A percentile compares a stretch with the other conserved stretches of the same genome.
Evolutionary conservation across 2,888 invertebrate species (phyloP).

Genomic region (Andrena haemorrhoa): DNA sequence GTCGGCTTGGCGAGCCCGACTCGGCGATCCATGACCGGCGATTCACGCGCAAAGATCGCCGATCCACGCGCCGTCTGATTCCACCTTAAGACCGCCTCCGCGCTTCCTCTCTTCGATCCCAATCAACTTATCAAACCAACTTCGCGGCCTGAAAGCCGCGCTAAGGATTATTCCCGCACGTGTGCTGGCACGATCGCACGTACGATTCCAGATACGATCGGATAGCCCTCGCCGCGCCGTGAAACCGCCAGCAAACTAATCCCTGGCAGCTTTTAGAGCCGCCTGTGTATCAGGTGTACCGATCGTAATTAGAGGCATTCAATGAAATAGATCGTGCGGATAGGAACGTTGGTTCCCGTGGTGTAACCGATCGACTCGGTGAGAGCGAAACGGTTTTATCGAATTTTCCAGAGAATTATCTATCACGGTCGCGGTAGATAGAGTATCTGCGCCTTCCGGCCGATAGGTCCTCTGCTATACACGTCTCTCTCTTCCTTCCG

Average conservation of each 20-base stretch:
- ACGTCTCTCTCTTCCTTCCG: slow-evolving; percentile 43
- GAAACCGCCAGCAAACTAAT: slow-evolving; percentile 30
- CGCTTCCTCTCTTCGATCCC: not conserved
- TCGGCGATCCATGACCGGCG: too few species aligned
- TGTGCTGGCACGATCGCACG: slow-evolving; percentile 6
- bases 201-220: slow-evolving; percentile 4
- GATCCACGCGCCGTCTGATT: too few species aligned
- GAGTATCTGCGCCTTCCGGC: slow-evolving; percentile 82
- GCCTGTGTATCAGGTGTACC: slow-evolving; percentile 20
- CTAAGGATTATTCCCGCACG: not conserved
- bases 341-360: slow-evolving; percentile 15
- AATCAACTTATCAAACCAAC: slow-evolving; percentile 14
- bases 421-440: slow-evolving; percentile 75
- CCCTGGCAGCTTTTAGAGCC: slow-evolving; percentile 11
- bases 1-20: too few species aligned
- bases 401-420: slow-evolving; percentile 72
- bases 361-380: slow-evolving; percentile 41
- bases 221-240: not conserved
- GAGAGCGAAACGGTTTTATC: slow-evolving; percentile 61
- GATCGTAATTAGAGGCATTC: slow-evolving; percentile 54
- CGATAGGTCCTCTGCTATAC: slow-evolving; percentile 73
- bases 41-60: too few species aligned
- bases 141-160: slow-evolving; percentile 9
- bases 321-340: slow-evolving; percentile 33
- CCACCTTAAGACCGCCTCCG: not conserved